These are phyloP conservation scores for Nasonia oneida DNA, from an alignment of 2,888 invertebrate species.

Conservation along the genomic window DNA sequence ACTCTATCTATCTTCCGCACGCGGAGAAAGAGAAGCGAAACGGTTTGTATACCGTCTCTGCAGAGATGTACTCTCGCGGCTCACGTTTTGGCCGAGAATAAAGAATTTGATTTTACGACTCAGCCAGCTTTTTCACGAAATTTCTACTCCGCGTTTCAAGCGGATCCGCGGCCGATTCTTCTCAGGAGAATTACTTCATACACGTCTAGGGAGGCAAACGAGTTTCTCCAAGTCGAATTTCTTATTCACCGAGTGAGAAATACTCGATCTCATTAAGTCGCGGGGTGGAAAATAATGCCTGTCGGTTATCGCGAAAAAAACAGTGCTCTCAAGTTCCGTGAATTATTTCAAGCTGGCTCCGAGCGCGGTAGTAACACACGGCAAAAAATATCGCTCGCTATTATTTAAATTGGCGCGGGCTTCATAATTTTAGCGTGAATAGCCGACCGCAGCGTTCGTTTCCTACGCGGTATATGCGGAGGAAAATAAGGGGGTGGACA, in stretches of 20 bases:
- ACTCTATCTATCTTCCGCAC: conserved; percentile 5
- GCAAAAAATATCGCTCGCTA: neutral
- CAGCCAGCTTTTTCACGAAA: neutral
- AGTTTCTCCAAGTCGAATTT: conserved; percentile 1
- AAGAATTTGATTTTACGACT: neutral
- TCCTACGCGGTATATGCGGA: neutral
- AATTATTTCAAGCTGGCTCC: no score
- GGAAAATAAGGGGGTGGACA: neutral
- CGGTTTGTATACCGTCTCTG: neutral
- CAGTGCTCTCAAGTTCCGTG: no score
- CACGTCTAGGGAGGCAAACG: neutral
- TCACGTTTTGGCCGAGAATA: neutral
- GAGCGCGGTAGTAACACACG: no score
- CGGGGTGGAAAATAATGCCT: neutral
- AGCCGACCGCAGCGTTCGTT: neutral
- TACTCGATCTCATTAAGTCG: neutral
- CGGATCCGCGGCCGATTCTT: neutral
- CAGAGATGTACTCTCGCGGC: neutral
- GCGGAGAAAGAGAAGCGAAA: neutral
- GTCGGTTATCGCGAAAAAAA: conserved; percentile 11
- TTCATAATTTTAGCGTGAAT: conserved; percentile 31
- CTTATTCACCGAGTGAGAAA: neutral
- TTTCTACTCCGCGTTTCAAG: neutral
- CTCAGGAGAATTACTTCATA: neutral
- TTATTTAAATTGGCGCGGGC: conserved; percentile 42